Evolutionary conservation across 2,888 invertebrate genomes (phyloP), one percentile per base, ranked within the genome.

Genomic region (Apamea epomidion): DNA sequence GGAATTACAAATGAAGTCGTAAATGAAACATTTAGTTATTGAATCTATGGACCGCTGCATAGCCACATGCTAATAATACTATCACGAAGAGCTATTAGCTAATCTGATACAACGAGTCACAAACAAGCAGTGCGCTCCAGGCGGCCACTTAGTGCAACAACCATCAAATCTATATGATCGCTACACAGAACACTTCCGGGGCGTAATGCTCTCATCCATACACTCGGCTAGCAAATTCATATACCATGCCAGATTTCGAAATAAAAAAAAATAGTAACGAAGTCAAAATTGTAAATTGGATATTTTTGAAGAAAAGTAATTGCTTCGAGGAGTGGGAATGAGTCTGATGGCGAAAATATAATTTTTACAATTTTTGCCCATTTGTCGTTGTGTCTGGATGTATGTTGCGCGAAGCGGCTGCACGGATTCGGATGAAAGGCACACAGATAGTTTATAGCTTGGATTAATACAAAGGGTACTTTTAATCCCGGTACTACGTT

Each of bases 171-270:
- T 32, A 16, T 32, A 21, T 65, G 3, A 67, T 21, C n/a, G 7
- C 32, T n/a, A 64, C 69, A 74, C 7, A 16, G 18, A 25, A n/a
- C 64, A 45, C 8, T 45, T 25, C 51, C 29, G 29, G 21, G 12
- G 69, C n/a, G 32, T 37, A 45, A 73, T 32, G 12, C 73, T 25
- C 42, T 51, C 42, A 51, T 29, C 16, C 67, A n/a, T 42, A 32
- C 16, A 16, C 32, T 73, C 25, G 5, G 58, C 51, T 58, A 72
- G 62, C 78, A 78, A 58, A 69, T 42, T 69, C 25, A 74, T 54
- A 73, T 62, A 29, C 18, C 32, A 32, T 32, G 32, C 32, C 32
- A 32, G 32, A 32, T 32, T 32, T 2, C 32, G 32, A 32, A 1
- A n/a, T n/a, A 12, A n/a, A n/a, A n/a, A n/a, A 25, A 12, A n/a